Base-by-base conservation (phyloP, 2,797 vertebrate genomes). In the Numenius phaeopus region DNA sequence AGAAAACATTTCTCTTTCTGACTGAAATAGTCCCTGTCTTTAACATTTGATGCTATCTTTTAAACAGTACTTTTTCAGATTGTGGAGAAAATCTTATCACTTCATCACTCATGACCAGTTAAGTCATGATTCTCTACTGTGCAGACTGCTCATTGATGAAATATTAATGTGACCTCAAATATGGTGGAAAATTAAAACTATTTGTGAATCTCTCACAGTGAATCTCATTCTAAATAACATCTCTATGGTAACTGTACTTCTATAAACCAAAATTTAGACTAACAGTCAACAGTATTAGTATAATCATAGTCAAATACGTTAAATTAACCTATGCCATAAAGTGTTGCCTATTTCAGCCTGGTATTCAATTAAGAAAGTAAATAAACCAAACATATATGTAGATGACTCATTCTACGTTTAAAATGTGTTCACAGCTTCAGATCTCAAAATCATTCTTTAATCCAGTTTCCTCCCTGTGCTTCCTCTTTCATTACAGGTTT, bases 391-490 rank as follows among this genome's bases (percentile, higher is more conserved):
- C 64, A 85, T 95, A 97, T 73, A 95, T 96, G 80, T 80, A 91
- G 76, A 85, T 87, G 81, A 96, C 24, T 97, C 90, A 95, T 86
- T 97, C 94, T 96, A 83, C 93, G 89, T 96, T 97, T 97, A 97
- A 97, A 98, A 97, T 94, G 34, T 93, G 65, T 96, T 96, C 95
- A 94, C 89, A 97, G 84, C 95, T 97, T 98, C 95, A 90, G 83
- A 96, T 95, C 69, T 93, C 82, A 97, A 96, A 98, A 95, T 92
- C 10, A 76, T 95, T 47, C 1, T 94, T 97, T 91, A 97, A 97
- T 96, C 79, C 40, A 89, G 93, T 97, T 98, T 98, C 94, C 80
- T 96, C 62, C 96, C 86, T 62, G 16, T 91, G 40, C 95, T 98
- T 97, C 80, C 64, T 94, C 90, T 97, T 92, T 97, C 81, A 87